phyloP scores from a whole-genome alignment of 2,797 vertebrate species.

The Todus mexicanus region DNA sequence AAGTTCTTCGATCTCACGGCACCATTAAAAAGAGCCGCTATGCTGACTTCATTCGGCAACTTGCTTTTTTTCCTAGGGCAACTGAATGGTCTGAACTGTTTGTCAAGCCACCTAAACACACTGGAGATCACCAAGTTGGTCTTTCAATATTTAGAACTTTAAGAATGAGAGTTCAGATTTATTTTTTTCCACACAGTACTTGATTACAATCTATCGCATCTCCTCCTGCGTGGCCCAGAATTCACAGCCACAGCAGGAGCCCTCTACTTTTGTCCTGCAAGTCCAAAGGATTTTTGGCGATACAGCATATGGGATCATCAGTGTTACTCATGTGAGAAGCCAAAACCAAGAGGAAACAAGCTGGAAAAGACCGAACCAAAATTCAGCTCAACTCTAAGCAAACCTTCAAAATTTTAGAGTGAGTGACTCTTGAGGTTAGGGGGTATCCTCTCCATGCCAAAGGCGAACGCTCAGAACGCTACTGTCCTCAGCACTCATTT shows the following conservation, averaged over 20 bases:
- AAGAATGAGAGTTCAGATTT: neutral
- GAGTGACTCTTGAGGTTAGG: neutral
- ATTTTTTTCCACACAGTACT: neutral
- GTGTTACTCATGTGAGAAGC: neutral
- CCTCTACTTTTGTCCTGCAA: neutral
- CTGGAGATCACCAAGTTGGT: neutral
- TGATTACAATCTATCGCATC: neutral
- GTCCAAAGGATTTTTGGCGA: neutral
- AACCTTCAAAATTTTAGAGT: neutral
- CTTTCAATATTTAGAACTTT: neutral
- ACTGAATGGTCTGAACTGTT: neutral
- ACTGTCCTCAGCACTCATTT: neutral
- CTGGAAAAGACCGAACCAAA: neutral
- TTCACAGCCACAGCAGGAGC: neutral
- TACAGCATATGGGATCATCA: neutral
- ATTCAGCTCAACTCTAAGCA: neutral
- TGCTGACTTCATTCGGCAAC: neutral
- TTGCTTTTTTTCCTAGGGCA: neutral
- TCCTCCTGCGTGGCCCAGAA: neutral
- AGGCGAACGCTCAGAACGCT: neutral
- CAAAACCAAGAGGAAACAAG: neutral
- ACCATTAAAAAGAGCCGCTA: neutral
- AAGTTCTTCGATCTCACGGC: neutral
- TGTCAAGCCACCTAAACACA: neutral
- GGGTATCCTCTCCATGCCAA: neutral